A percentile compares a stretch with the other conserved stretches of the same genome.
Evolutionary conservation across 2,888 invertebrate genomes (phyloP).

Genomic region (Pseudococcus jackbeardsleyi): DNA sequence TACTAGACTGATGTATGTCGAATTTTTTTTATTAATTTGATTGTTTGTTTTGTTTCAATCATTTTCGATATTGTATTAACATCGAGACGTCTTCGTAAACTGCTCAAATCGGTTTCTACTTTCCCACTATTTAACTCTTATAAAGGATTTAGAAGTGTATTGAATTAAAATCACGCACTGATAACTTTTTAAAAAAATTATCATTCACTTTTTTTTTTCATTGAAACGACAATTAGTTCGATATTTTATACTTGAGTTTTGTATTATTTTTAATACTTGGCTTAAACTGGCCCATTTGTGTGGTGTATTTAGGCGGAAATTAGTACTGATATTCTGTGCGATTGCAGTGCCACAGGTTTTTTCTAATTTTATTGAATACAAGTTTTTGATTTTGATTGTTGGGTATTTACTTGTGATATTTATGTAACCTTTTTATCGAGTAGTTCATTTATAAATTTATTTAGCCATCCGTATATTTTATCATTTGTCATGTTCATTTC

Average conservation of each 20-base stretch:
- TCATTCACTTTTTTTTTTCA: background rate
- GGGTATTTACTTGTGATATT: constrained; percentile 47
- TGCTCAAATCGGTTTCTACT: constrained; percentile 25
- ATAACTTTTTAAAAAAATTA: background rate
- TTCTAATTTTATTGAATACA: background rate
- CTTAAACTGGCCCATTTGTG: background rate
- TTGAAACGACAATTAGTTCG: background rate
- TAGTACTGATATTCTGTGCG: background rate
- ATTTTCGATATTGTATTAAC: background rate
- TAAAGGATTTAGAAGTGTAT: background rate
- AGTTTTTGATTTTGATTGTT: background rate
- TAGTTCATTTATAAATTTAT: background rate
- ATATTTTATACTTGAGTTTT: background rate
- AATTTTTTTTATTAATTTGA: background rate
- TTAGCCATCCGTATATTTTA: constrained; percentile 20
- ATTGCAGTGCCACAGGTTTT: background rate
- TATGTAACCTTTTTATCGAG: background rate
- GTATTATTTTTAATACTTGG: background rate
- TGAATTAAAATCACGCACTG: background rate
- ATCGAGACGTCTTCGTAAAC: background rate
- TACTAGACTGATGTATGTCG: background rate
- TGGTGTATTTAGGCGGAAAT: background rate
- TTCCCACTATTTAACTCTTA: background rate
- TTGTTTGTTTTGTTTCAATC: background rate
- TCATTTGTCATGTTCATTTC: constrained; percentile 3